Conservation (phyloP, 2,113 vertebrate genomes). For the Lamprologus sp. region DNA sequence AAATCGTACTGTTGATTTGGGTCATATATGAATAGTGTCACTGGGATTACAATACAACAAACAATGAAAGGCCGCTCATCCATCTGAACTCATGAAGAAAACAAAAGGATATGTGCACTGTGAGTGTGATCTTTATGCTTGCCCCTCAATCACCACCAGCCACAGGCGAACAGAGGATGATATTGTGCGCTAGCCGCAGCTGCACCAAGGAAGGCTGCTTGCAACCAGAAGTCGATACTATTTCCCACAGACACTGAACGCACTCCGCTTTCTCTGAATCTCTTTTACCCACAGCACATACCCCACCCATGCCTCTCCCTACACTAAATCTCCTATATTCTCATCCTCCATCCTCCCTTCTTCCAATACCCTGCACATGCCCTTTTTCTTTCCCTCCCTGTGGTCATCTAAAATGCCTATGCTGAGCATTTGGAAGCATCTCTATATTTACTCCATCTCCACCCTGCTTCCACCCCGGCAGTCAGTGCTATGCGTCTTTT, state of each 20-base stretch:
- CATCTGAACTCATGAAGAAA: conserved; percentile 15
- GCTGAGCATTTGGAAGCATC: conserved; percentile 27
- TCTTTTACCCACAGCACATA: not conserved
- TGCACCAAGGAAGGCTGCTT: conserved; percentile 37
- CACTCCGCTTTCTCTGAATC: not conserved
- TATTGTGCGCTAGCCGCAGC: conserved; percentile 53
- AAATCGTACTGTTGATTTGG: not conserved
- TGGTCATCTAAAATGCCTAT: conserved; percentile 39
- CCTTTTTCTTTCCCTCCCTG: conserved; percentile 27
- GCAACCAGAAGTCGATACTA: conserved; percentile 29
- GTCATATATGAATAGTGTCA: not conserved
- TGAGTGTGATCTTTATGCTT: conserved; percentile 13
- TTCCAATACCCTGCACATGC: conserved; percentile 3
- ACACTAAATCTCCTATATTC: conserved; percentile 4
- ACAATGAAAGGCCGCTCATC: not conserved
- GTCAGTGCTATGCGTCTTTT: conserved; percentile 57
- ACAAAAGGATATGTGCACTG: conserved; percentile 22
- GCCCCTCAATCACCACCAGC: conserved; percentile 38
- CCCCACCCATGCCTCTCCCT: conserved; percentile 8
- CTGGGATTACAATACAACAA: not conserved
- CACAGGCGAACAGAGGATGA: conserved; percentile 45
- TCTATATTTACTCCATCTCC: conserved; percentile 58
- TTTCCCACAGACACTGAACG: conserved; percentile 20
- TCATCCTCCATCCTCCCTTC: not conserved
- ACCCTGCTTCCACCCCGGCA: conserved; percentile 19